These are phyloP conservation scores for Sogatella furcifera DNA, from an alignment of 1,140 invertebrate genomes.

Conservation along the genomic window DNA sequence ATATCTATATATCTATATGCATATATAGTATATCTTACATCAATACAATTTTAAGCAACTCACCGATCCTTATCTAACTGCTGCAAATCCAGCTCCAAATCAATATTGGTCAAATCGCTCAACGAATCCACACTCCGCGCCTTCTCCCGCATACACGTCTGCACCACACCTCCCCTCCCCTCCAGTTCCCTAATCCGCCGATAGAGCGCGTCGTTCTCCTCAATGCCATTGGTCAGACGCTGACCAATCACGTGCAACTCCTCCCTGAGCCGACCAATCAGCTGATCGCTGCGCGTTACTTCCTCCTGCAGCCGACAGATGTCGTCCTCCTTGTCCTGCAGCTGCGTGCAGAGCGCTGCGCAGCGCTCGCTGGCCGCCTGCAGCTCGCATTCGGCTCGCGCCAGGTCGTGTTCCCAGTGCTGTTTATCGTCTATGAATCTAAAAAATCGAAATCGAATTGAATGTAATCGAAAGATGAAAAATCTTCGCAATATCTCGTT, in stretches of 20 bases:
- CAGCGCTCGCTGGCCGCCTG: slow-evolving; percentile 48
- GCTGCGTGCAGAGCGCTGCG: slow-evolving; percentile 46
- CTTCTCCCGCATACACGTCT: slow-evolving; percentile 31
- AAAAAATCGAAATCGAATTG: background rate
- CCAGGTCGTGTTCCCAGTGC: slow-evolving; percentile 48
- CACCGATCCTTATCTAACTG: slow-evolving; percentile 57
- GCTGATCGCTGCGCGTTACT: slow-evolving; percentile 32
- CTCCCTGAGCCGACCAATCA: slow-evolving; percentile 39
- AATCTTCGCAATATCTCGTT: too few relatives aligned
- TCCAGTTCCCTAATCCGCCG: slow-evolving; percentile 56
- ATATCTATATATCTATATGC: too few relatives aligned
- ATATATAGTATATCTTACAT: too few relatives aligned
- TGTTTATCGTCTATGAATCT: slow-evolving; percentile 41
- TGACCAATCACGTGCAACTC: slow-evolving; percentile 44
- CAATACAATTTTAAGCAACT: slow-evolving; percentile 11
- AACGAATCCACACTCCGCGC: slow-evolving; percentile 64
- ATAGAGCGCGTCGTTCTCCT: slow-evolving; percentile 67
- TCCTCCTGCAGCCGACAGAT: slow-evolving; percentile 26
- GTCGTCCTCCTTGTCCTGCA: slow-evolving; percentile 33
- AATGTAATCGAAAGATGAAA: too few relatives aligned
- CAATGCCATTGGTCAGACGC: slow-evolving; percentile 48
- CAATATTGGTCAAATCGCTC: slow-evolving; percentile 68
- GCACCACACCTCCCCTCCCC: slow-evolving; percentile 33
- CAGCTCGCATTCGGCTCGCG: slow-evolving; percentile 46
- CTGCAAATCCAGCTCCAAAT: slow-evolving; percentile 61